These are phyloP conservation scores for Myotis pilosus DNA, from an alignment of 2,797 vertebrate genomes.

Conservation along the genomic window DNA sequence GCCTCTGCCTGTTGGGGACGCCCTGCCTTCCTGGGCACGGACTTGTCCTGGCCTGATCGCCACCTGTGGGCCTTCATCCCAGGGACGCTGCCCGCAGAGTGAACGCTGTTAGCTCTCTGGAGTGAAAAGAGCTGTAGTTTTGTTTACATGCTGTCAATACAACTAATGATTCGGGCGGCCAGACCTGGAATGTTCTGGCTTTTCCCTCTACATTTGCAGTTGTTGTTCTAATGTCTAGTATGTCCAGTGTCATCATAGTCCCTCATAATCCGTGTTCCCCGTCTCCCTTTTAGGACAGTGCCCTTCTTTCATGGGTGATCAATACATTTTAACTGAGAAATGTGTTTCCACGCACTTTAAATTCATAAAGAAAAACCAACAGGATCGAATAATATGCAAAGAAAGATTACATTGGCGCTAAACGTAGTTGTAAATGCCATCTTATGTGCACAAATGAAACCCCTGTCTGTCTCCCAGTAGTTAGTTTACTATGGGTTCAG, in stretches of 20 bases:
- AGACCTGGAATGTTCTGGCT: not conserved
- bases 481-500: no score
- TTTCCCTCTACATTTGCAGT: not conserved
- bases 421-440: not conserved
- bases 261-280: not conserved
- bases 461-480: not conserved
- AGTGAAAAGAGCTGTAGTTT: not conserved
- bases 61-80: not conserved
- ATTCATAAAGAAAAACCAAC: not conserved
- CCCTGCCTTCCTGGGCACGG: not conserved
- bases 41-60: not conserved
- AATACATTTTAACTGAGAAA: not conserved
- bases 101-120: not conserved
- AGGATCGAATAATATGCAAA: not conserved
- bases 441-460: not conserved
- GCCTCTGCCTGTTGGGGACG: not conserved
- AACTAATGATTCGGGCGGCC: not conserved
- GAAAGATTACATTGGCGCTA: not conserved
- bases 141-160: not conserved
- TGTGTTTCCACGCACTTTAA: not conserved
- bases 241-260: not conserved
- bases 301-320: not conserved
- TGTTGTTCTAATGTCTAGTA: not conserved
- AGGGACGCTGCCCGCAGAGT: fast-evolving
- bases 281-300: not conserved